Evolutionary conservation across 2,888 invertebrate genomes (phyloP), one percentile per base, ranked within the genome.

Genomic region (Trisateles emortualis): DNA sequence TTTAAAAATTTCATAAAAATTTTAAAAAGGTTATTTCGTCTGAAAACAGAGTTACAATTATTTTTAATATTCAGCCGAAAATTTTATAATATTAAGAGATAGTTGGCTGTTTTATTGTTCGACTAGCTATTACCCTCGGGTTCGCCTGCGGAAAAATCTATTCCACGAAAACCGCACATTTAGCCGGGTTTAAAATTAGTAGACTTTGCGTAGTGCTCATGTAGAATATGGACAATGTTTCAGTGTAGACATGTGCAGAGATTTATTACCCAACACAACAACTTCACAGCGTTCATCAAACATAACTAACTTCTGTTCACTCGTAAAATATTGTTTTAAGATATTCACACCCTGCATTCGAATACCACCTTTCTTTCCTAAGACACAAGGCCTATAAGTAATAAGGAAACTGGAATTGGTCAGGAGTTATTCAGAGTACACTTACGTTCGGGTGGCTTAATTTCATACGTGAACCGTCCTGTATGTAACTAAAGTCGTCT

Each of bases 391-490:
- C 13, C 14, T 14, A 30, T 2, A 30, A 19, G 17, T 13, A 10
- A 39, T 1, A n/a, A 9, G 0, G 9, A 16, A 16, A 16, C 22
- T 8, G 14, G n/a, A 24, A 32, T 32, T 29, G 6, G 22, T 16
- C 32, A 40, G 47, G 22, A 16, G n/a, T 9, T 26, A 41, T 41
- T 35, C 33, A 26, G 17, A 22, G 6, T 41, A 41, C 16, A 17
- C 19, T 44, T 48, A 39, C 19, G 38, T 44, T 39, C 4, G 26
- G 47, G 52, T 46, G 13, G 24, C 24, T 40, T 46, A 35, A 55
- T 59, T 59, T 19, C 41, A 22, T 51, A 52, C 36, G 50, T 40
- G 35, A 39, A 14, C 35, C 16, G 32, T 39, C 9, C 9, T 3
- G 4, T 16, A 16, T 11, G n/a, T 29, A 40, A 42, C 33, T 39